These are phyloP conservation scores for Ancistrus triradiatus DNA, from an alignment of 2,113 vertebrate species.

Conservation along the genomic window DNA sequence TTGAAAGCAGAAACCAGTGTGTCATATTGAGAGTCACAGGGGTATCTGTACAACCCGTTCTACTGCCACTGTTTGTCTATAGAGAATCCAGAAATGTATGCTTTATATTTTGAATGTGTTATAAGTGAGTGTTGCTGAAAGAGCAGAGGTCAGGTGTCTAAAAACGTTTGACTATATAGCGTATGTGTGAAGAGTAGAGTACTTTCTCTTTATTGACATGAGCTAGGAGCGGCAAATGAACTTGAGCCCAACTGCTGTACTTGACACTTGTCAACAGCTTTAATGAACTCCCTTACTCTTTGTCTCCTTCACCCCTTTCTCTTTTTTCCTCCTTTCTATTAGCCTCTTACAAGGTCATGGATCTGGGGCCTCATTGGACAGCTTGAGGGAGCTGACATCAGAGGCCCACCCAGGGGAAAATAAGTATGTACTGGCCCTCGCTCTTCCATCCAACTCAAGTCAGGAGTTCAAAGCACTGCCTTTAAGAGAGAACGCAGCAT, in stretches of 20 bases:
- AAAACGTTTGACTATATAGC: too few relatives aligned
- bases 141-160: too few relatives aligned
- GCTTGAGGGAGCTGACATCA: conserved; percentile 47
- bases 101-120: too few relatives aligned
- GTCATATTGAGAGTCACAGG: too few relatives aligned
- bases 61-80: too few relatives aligned
- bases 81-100: too few relatives aligned
- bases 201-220: background rate
- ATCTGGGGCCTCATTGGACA: conserved; percentile 46
- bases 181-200: too few relatives aligned
- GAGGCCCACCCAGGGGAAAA: conserved; percentile 50
- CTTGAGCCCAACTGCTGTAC: conserved; percentile 64
- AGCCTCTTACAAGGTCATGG: conserved; percentile 61
- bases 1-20: too few relatives aligned
- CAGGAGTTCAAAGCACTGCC: conserved; percentile 47
- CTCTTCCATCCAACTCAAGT: conserved; percentile 38
- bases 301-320: conserved; percentile 57
- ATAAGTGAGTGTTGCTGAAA: too few relatives aligned
- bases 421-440: conserved; percentile 41
- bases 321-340: conserved; percentile 70
- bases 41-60: too few relatives aligned
- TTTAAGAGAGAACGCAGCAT: conserved; percentile 42
- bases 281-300: conserved; percentile 63
- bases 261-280: conserved; percentile 67
- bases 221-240: conserved; percentile 44